Conservation (phyloP, 2,797 vertebrate genomes). For the Cheirogaleus major region DNA sequence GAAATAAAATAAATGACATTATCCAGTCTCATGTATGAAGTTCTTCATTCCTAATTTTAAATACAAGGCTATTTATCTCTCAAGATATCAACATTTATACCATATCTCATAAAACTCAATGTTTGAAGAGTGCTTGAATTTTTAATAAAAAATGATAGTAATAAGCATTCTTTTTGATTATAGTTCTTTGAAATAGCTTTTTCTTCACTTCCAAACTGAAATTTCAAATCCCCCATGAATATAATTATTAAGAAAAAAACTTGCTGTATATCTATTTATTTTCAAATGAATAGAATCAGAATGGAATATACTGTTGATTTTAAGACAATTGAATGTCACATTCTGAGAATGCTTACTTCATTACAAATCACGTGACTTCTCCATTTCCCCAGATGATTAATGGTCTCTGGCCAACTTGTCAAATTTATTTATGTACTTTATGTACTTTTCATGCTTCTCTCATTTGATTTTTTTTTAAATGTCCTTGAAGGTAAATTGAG, state of each 20-base stretch:
- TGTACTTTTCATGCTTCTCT: background rate
- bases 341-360: background rate
- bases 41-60: conserved; percentile 32
- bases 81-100: background rate
- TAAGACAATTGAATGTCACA: background rate
- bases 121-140: background rate
- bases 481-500: conserved; percentile 34
- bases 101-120: background rate
- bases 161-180: conserved; percentile 55
- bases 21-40: background rate
- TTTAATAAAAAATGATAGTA: conserved; percentile 34
- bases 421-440: conserved; percentile 9
- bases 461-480: background rate
- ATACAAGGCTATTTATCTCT: conserved; percentile 48
- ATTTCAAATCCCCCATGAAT: background rate
- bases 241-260: background rate
- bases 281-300: background rate
- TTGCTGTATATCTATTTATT: conserved; percentile 3
- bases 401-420: conserved; percentile 37
- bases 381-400: conserved; percentile 4
- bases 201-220: background rate
- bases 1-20: conserved; percentile 36
- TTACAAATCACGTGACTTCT: background rate
- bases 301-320: background rate
- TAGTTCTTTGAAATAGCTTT: background rate